Conservation (phyloP, 2,888 invertebrate species). For the Plebejus argus region DNA sequence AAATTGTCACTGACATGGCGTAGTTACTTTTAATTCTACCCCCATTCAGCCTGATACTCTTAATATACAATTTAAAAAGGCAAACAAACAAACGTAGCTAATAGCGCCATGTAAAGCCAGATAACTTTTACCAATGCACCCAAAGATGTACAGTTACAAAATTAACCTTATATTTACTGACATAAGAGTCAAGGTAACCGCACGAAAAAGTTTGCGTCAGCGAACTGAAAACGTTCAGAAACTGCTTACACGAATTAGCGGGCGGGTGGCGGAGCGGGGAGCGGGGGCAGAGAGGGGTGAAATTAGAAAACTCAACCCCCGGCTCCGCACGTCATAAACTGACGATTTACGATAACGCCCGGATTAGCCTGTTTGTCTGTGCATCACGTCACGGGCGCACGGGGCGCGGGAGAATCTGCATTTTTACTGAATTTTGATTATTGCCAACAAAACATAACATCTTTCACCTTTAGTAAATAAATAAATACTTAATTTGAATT, state of each 20-base stretch:
- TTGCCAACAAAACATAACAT: not conserved
- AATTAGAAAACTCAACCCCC: constrained; percentile 73
- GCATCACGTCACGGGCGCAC: constrained; percentile 49
- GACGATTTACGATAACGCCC: constrained; percentile 81
- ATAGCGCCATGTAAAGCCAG: constrained; percentile 76
- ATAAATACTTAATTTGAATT: too few species aligned
- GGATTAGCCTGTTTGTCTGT: constrained; percentile 81
- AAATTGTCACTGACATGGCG: constrained; percentile 15
- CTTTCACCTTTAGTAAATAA: too few species aligned
- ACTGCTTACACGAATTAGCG: constrained; percentile 81
- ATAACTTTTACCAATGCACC: constrained; percentile 57
- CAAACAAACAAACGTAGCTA: constrained; percentile 80
- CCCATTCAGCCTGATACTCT: constrained; percentile 68
- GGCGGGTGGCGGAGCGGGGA: constrained; percentile 64
- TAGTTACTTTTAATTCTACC: constrained; percentile 51
- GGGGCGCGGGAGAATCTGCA: not conserved
- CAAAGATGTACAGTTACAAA: constrained; percentile 42
- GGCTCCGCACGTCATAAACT: constrained; percentile 82
- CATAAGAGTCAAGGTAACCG: constrained; percentile 47
- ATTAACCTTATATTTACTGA: constrained; percentile 47
- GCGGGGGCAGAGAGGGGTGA: constrained; percentile 64
- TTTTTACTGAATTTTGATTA: not conserved
- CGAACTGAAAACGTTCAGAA: constrained; percentile 78
- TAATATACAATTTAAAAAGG: constrained; percentile 79
- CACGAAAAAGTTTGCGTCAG: constrained; percentile 53